Base-by-base conservation (phyloP, 2,113 vertebrate species). In the Nanorana parkeri region DNA sequence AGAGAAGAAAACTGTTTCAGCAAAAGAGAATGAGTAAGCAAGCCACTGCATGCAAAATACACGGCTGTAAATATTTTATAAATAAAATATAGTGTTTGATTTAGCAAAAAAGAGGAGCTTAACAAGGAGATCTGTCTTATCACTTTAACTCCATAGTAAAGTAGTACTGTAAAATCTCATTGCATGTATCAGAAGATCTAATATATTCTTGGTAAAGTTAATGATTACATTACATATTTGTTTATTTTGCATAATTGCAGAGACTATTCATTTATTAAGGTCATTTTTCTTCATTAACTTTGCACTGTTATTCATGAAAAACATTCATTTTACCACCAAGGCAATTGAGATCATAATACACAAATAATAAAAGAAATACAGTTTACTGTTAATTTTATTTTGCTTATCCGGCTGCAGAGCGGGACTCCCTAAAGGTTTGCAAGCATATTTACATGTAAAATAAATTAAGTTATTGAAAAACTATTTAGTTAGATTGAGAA, bases 211-310 rank as follows among this genome's bases (percentile, higher is more conserved):
- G 54, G 80, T 75, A 75, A 82, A 75, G 69, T 67, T 82, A 82
- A 82, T 67, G 61, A 82, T 75, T 67, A 82, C 61, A 32, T 82
- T 75, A 82, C 80, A 74, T 82, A 82, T 82, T 82, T 82, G 80
- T 82, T 82, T 75, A 82, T 75, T 82, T 82, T 82, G 80, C 80
- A 82, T 82, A 82, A 82, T 82, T 82, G 80, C 52, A 26, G 65
- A 82, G 68, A 82, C 80, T 75, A 82, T 82, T 82, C 80, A 82
- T 82, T 82, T 82, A 82, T 82, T 82, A 82, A 82, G 71, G 80
- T 82, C 80, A 82, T 82, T 82, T 82, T 82, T 82, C 80, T 82
- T 82, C 80, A 82, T 82, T 82, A 82, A 66, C 80, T 74, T 82
- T 82, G 36, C 71, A 67, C 80, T 82, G 71, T 82, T 82, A 67